phyloP scores from a whole-genome alignment of 2,888 invertebrate genomes.

The Troides aeacus region DNA sequence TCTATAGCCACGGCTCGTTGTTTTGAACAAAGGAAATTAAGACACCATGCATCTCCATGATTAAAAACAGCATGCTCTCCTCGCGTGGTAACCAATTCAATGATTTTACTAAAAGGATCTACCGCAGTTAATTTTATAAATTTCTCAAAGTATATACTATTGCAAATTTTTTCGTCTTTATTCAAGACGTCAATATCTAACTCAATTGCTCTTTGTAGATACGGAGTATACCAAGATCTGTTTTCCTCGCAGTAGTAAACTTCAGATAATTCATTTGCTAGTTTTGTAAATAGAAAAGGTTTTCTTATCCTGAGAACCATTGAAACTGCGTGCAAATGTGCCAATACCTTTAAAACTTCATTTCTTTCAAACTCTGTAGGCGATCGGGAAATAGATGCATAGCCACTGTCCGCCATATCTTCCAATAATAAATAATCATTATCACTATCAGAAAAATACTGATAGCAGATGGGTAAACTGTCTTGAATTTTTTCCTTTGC shows the following conservation, averaged over 20 bases:
- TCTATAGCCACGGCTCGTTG: constrained; percentile 49
- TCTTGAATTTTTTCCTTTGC: constrained; percentile 48
- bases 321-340: constrained; percentile 57
- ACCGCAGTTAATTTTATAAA: constrained; percentile 42
- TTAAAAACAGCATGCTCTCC: constrained; percentile 46
- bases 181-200: constrained; percentile 44
- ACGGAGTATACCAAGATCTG: constrained; percentile 47
- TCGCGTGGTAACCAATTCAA: constrained; percentile 36
- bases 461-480: constrained; percentile 47
- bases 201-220: constrained; percentile 45
- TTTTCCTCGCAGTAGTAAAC: constrained; percentile 48
- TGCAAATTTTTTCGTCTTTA: constrained; percentile 43
- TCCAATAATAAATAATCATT: constrained; percentile 55
- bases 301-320: constrained; percentile 44
- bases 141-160: constrained; percentile 49
- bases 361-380: constrained; percentile 44
- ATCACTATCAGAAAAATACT: constrained; percentile 43
- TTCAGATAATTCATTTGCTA: constrained; percentile 44
- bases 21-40: constrained; percentile 50
- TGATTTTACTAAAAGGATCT: constrained; percentile 47
- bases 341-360: constrained; percentile 44
- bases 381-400: constrained; percentile 37
- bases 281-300: constrained; percentile 43
- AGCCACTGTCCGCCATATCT: constrained; percentile 47
- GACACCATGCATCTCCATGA: constrained; percentile 58